Evolutionary conservation across 2,888 invertebrate species (phyloP).

Genomic region (Tenodera sinensis): DNA sequence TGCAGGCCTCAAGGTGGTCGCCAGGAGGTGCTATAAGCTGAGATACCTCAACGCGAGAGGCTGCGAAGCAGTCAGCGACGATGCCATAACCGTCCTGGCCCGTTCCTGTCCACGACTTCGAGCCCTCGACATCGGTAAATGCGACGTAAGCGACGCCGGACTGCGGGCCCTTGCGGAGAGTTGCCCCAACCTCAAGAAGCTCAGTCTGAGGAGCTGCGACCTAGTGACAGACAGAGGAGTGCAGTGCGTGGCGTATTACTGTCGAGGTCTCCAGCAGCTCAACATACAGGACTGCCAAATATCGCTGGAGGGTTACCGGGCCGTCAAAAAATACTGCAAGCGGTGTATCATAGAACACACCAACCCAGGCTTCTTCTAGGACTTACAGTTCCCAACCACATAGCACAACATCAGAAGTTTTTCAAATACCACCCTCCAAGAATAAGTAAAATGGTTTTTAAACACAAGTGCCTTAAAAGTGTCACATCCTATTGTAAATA

Average conservation of each 20-base stretch:
- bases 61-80: slow-evolving; percentile 92
- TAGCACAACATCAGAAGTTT: too few species aligned
- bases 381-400: neutral
- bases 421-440: too few species aligned
- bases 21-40: slow-evolving; percentile 82
- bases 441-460: too few species aligned
- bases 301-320: slow-evolving; percentile 82
- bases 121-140: slow-evolving; percentile 88
- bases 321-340: slow-evolving; percentile 89
- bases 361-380: slow-evolving; percentile 85
- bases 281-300: slow-evolving; percentile 93
- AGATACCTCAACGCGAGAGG: slow-evolving; percentile 88
- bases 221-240: slow-evolving; percentile 85
- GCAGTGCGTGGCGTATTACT: slow-evolving; percentile 84
- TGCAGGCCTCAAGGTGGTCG: slow-evolving; percentile 82
- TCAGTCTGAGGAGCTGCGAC: slow-evolving; percentile 88
- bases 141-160: slow-evolving; percentile 88
- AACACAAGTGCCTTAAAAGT: too few species aligned
- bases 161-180: slow-evolving; percentile 81
- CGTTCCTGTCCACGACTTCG: slow-evolving; percentile 80
- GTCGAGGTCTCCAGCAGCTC: slow-evolving; percentile 82
- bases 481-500: too few species aligned
- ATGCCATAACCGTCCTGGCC: slow-evolving; percentile 81
- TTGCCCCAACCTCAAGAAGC: slow-evolving; percentile 85
- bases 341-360: slow-evolving; percentile 92